A percentile compares a stretch with the other conserved stretches of the same genome.
Evolutionary conservation across 2,888 invertebrate species (phyloP).

Genomic region (Fabriciana adippe): DNA sequence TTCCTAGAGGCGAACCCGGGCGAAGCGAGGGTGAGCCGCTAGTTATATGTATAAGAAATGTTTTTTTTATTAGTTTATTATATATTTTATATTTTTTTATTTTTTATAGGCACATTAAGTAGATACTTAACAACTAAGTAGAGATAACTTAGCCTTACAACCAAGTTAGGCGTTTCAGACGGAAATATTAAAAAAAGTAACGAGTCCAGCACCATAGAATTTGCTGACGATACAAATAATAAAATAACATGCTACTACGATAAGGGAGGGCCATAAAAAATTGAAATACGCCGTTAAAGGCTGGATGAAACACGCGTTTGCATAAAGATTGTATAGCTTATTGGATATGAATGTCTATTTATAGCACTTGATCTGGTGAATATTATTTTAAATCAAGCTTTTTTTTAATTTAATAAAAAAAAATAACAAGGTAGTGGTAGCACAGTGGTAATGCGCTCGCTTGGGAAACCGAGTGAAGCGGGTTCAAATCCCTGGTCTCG

Average conservation of each 20-base stretch:
- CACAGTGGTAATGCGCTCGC: too few species aligned
- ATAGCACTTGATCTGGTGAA: conserved; percentile 40
- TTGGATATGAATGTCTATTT: conserved; percentile 36
- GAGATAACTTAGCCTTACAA: too few species aligned
- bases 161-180: conserved; percentile 22
- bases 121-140: too few species aligned
- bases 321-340: conserved; percentile 41
- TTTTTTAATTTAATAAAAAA: neutral
- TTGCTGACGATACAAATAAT: conserved; percentile 45
- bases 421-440: too few species aligned
- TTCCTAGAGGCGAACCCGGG: too few species aligned
- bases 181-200: conserved; percentile 46
- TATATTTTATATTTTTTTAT: too few species aligned
- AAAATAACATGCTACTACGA: conserved; percentile 45
- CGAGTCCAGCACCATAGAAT: conserved; percentile 42
- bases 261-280: conserved; percentile 49
- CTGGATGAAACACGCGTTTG: conserved; percentile 44
- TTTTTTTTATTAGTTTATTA: too few species aligned
- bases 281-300: conserved; percentile 50
- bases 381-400: neutral
- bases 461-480: too few species aligned
- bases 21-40: too few species aligned
- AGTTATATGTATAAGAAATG: too few species aligned
- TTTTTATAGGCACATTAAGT: too few species aligned
- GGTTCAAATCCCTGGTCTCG: too few species aligned